Evolutionary conservation across 1,140 invertebrate genomes (phyloP).

Genomic region (Nylanderia fulva): DNA sequence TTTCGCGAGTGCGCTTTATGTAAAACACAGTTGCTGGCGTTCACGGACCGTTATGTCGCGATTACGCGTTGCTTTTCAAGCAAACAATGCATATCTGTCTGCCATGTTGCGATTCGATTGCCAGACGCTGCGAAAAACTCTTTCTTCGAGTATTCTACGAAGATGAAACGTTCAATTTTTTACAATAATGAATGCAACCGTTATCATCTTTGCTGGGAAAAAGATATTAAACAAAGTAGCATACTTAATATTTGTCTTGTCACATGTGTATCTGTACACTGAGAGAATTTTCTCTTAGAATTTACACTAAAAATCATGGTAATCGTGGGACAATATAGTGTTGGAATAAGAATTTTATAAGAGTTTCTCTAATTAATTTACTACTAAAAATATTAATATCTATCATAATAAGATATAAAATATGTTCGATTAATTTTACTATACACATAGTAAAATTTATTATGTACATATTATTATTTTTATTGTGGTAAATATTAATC

Average conservation of each 20-base stretch:
- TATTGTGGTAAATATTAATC: too few relatives aligned
- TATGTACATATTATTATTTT: too few relatives aligned
- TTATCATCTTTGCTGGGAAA: neutral
- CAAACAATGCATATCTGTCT: constrained; percentile 63
- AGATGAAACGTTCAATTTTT: neutral
- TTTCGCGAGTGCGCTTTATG: constrained; percentile 47
- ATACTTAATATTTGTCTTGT: neutral
- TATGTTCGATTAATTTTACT: too few relatives aligned
- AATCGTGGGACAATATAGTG: too few relatives aligned
- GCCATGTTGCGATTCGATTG: constrained; percentile 17
- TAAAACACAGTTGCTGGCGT: constrained; percentile 66
- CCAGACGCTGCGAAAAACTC: neutral
- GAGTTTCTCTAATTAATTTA: too few relatives aligned
- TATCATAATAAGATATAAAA: too few relatives aligned
- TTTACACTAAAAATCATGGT: too few relatives aligned
- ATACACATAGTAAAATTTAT: too few relatives aligned
- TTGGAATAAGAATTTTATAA: too few relatives aligned
- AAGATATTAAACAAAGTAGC: neutral
- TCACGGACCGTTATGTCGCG: constrained; percentile 71
- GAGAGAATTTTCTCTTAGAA: too few relatives aligned
- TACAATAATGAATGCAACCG: neutral
- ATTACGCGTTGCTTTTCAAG: constrained; percentile 69
- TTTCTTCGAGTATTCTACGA: neutral
- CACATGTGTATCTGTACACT: neutral
- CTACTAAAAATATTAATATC: too few relatives aligned